Evolutionary conservation across 2,888 invertebrate genomes (phyloP).

Genomic region (Nebria brevicollis): DNA sequence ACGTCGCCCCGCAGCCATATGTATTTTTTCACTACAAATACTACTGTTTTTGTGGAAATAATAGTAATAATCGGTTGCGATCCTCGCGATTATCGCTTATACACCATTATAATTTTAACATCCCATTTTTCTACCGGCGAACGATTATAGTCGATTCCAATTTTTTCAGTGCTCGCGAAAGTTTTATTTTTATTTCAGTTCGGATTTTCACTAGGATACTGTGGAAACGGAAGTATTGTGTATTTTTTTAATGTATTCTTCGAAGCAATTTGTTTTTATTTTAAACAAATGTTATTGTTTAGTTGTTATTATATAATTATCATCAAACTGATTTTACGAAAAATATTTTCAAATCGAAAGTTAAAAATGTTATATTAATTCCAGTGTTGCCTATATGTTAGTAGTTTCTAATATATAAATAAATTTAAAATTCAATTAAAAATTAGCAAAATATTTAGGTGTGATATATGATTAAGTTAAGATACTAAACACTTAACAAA

Average conservation of each 20-base stretch:
- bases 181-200: constrained; percentile 11
- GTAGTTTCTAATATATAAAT: no score
- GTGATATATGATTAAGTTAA: background rate
- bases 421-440: background rate
- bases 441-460: background rate
- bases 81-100: background rate
- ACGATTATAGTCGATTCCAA: constrained; percentile 32
- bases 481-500: background rate
- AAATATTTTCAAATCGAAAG: no score
- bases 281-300: background rate
- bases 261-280: background rate
- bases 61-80: constrained; percentile 45
- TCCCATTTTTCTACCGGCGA: background rate
- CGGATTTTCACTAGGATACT: background rate
- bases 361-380: no score
- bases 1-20: constrained; percentile 25
- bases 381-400: no score
- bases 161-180: background rate
- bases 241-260: background rate
- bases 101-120: background rate
- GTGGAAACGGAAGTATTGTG: background rate
- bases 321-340: no score
- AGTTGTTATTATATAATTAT: no score
- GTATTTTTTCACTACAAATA: constrained; percentile 29
- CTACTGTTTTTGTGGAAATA: constrained; percentile 38